These are phyloP conservation scores for Hydropotes inermis DNA, from an alignment of 2,113 vertebrate genomes.

Conservation along the genomic window DNA sequence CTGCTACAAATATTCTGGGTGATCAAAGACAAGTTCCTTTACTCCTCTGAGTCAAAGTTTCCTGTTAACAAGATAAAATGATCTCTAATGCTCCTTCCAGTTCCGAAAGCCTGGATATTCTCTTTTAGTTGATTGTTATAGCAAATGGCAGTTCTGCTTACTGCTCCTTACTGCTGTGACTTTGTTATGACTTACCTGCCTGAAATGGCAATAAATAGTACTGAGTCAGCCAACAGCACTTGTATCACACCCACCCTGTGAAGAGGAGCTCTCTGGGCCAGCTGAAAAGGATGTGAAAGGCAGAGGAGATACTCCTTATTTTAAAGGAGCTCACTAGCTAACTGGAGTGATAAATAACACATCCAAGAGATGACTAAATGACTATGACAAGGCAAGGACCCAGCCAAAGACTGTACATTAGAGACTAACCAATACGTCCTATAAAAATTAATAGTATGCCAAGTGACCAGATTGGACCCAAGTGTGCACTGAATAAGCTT, in stretches of 20 bases:
- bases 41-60: background rate
- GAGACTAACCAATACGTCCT: background rate
- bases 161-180: background rate
- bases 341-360: constrained; percentile 42
- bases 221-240: constrained; percentile 35
- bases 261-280: constrained; percentile 42
- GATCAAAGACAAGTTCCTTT: constrained; percentile 14
- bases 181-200: background rate
- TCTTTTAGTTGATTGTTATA: background rate
- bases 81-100: background rate
- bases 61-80: background rate
- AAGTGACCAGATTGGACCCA: background rate
- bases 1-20: background rate
- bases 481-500: background rate
- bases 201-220: constrained; percentile 31
- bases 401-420: background rate
- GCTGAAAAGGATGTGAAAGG: constrained; percentile 41
- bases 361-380: constrained; percentile 17
- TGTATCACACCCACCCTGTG: background rate
- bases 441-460: background rate
- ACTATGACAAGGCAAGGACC: constrained; percentile 1
- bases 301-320: constrained; percentile 3
- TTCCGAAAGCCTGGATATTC: background rate
- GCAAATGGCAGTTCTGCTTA: constrained; percentile 6
- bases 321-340: background rate